Conservation (phyloP, 2,888 invertebrate genomes). For the Pasiphila rectangulata region DNA sequence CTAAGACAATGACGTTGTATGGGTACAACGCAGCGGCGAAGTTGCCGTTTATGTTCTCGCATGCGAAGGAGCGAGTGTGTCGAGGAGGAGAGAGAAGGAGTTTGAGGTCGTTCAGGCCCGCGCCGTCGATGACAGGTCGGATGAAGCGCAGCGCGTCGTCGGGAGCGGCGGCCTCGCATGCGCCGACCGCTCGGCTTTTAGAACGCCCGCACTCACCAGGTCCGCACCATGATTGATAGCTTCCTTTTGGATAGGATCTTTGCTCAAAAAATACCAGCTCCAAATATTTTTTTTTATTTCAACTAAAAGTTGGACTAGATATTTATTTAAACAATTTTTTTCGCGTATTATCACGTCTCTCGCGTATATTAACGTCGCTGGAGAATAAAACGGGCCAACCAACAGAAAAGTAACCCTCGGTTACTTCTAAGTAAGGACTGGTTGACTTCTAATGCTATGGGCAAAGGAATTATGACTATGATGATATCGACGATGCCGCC, state of each 20-base stretch:
- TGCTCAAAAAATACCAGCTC: too few relatives aligned
- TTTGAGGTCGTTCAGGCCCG: slow-evolving; percentile 53
- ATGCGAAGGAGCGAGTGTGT: slow-evolving; percentile 49
- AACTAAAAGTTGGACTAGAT: too few relatives aligned
- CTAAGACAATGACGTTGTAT: slow-evolving; percentile 72
- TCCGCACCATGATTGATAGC: slow-evolving; percentile 32
- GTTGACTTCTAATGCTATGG: too few relatives aligned
- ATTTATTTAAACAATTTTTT: too few relatives aligned
- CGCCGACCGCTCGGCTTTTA: slow-evolving; percentile 61
- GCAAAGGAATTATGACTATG: too few relatives aligned
- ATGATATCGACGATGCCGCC: too few relatives aligned
- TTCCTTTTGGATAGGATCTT: slow-evolving; percentile 22
- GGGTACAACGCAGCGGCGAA: slow-evolving; percentile 77
- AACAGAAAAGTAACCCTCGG: too few relatives aligned
- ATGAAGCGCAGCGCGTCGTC: slow-evolving; percentile 78
- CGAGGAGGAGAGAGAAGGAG: slow-evolving; percentile 51
- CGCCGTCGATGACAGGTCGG: slow-evolving; percentile 60
- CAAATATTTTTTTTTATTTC: too few relatives aligned
- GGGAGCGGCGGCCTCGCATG: slow-evolving; percentile 69
- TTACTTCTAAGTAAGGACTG: too few relatives aligned
- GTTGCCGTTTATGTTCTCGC: slow-evolving; percentile 75
- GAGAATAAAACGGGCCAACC: too few relatives aligned
- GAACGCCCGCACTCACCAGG: slow-evolving; percentile 59
- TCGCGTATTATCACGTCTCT: too few relatives aligned
- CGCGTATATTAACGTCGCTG: too few relatives aligned